Evolutionary conservation across 2,888 invertebrate genomes (phyloP), one percentile per base, ranked within the genome.

Genomic region (Papilio protenor): DNA sequence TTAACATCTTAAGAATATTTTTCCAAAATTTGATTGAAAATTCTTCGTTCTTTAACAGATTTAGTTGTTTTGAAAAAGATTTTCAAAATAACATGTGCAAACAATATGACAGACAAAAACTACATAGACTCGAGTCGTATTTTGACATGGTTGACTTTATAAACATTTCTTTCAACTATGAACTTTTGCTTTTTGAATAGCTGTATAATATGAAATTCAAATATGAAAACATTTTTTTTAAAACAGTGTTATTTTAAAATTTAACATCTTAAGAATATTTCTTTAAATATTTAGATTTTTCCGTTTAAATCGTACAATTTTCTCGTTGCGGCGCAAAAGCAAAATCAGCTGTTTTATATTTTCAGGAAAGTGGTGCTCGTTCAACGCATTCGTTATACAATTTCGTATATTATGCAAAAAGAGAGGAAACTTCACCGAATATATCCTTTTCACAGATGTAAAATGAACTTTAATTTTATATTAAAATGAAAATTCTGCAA

Each of bases 341-440:
- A 40, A 66, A 66, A 40, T 66, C 33, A 66, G 40, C 66, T 40
- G 66, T n/a, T 66, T 66, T 66, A 66, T 40, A 64, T 64, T 33
- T 64, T 18, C 33, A 33, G 27, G 33, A 33, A 64, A 64, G 14
- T 61, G 64, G 27, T 8, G 5, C 64, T 64, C 64, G 64, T 33
- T 64, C 8, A 64, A 33, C 27, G 61, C 61, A 61, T 61, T 61
- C 23, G 21, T 21, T 59, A 33, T 64, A 64, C 64, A 64, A 64
- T 64, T 64, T 59, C 16, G 27, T 64, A 33, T 64, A 64, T 64
- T 64, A 64, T 64, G 64, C 64, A 64, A 64, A 64, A 18, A 64
- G 16, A 33, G 33, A 16, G 33, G 40, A 40, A 40, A 64, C 40
- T 23, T 12, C 12, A 23, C 57, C 0, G 57, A 59, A 59, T 23